These are phyloP conservation scores for Bubo bubo DNA, from an alignment of 2,113 vertebrate species.

Conservation along the genomic window DNA sequence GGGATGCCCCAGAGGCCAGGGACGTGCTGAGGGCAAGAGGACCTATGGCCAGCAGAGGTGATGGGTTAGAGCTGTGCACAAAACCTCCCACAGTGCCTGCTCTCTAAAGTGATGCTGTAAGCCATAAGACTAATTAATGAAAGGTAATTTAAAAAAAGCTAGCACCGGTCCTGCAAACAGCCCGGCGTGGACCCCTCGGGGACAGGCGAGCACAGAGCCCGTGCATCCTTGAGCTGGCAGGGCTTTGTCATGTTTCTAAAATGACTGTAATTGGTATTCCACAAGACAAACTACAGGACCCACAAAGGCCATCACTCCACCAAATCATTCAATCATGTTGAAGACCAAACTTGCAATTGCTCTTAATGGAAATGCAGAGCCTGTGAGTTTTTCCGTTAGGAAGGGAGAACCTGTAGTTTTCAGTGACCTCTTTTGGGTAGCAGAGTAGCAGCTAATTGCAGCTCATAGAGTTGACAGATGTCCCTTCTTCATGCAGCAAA, in stretches of 20 bases:
- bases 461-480: not conserved
- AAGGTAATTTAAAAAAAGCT: not conserved
- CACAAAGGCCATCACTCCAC: not conserved
- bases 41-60: not conserved
- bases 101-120: not conserved
- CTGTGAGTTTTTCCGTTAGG: not conserved
- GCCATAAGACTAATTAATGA: not conserved
- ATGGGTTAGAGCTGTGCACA: not conserved
- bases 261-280: not conserved
- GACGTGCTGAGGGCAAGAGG: not conserved
- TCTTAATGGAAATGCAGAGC: not conserved
- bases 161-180: rapidly evolving
- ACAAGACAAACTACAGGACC: not conserved
- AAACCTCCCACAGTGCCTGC: not conserved
- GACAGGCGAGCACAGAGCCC: not conserved
- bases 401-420: not conserved
- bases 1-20: not conserved
- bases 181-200: rapidly evolving
- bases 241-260: not conserved
- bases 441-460: constrained; percentile 27
- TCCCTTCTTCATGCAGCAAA: not conserved
- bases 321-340: not conserved
- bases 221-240: not conserved
- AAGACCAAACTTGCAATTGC: not conserved
- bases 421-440: not conserved